Conservation (phyloP, 2,797 vertebrate genomes). For the Nasua narica region DNA sequence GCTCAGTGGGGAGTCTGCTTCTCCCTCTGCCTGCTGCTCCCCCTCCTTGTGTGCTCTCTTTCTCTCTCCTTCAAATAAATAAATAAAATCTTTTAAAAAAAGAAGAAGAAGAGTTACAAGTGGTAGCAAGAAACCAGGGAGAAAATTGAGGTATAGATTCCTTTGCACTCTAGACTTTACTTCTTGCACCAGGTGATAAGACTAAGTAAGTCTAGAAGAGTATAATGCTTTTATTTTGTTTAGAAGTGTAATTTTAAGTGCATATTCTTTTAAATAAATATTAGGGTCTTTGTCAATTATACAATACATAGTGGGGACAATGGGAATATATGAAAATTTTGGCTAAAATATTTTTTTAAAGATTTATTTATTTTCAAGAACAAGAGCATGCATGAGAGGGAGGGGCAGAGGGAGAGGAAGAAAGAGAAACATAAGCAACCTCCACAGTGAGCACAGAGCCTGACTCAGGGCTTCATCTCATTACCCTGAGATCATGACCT, state of each 20-base stretch:
- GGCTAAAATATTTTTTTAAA: background rate
- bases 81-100: too few relatives aligned
- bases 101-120: background rate
- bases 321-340: background rate
- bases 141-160: background rate
- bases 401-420: background rate
- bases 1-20: too few relatives aligned
- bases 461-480: background rate
- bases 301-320: background rate
- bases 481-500: background rate
- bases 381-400: fast-evolving
- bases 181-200: background rate
- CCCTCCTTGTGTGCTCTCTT: too few relatives aligned
- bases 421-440: background rate
- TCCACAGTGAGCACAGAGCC: background rate
- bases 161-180: background rate
- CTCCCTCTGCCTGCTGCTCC: too few relatives aligned
- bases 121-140: background rate
- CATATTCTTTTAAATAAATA: constrained; percentile 12
- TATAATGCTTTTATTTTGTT: background rate
- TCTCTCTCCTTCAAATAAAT: too few relatives aligned
- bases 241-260: constrained; percentile 42
- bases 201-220: background rate
- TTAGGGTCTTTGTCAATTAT: background rate
- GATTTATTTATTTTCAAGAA: background rate